A percentile compares a stretch with the other conserved stretches of the same genome.
phyloP scores from a whole-genome alignment of 2,888 invertebrate species.

The Drosophila lacicola region DNA sequence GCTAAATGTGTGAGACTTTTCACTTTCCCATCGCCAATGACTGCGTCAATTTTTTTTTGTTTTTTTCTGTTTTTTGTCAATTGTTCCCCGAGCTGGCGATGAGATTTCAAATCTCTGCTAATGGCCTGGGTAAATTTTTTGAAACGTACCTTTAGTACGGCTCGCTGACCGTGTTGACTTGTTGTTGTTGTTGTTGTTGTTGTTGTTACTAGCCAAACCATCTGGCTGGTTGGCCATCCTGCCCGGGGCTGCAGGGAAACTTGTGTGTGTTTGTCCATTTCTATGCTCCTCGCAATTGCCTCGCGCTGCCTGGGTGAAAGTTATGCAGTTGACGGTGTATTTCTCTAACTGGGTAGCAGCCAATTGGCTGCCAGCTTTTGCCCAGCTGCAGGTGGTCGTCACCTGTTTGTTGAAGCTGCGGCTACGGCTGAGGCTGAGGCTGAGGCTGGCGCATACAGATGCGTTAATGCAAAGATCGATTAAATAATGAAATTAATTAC shows the following conservation, averaged over 20 bases:
- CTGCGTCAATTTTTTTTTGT: conserved; percentile 30
- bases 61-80: conserved; percentile 27
- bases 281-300: conserved; percentile 14
- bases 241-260: conserved; percentile 26
- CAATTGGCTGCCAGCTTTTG: conserved; percentile 15
- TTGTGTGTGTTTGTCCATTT: conserved; percentile 22
- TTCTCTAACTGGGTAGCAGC: conserved; percentile 19
- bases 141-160: conserved; percentile 13
- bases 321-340: conserved; percentile 33
- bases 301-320: conserved; percentile 41
- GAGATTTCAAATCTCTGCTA: conserved; percentile 42
- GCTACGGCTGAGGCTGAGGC: background rate
- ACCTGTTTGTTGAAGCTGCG: conserved; percentile 22
- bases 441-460: conserved; percentile 15
- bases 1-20: conserved; percentile 54
- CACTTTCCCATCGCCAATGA: conserved; percentile 57
- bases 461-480: conserved; percentile 47
- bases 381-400: conserved; percentile 45
- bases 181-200: conserved; percentile 10
- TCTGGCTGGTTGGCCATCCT: conserved; percentile 25
- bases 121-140: conserved; percentile 34
- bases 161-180: conserved; percentile 8
- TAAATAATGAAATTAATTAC: conserved; percentile 51
- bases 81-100: conserved; percentile 15
- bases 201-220: conserved; percentile 6